Conservation (phyloP, 30 jellyfish, hydroid and myxozoan genomes). For the Morbakka virulenta region DNA sequence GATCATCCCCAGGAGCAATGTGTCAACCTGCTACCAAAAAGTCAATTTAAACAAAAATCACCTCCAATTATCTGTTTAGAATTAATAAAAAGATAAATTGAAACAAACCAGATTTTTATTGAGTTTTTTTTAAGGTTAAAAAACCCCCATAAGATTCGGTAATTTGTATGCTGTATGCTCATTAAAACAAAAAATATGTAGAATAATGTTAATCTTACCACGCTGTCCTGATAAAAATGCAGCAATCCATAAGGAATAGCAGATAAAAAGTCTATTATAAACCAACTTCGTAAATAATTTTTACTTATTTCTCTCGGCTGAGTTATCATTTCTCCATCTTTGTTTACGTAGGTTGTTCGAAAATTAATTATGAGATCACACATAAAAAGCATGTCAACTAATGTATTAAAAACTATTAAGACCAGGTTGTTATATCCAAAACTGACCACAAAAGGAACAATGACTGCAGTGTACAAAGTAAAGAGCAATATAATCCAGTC, state of each 20-base stretch:
- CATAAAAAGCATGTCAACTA: constrained; percentile 64
- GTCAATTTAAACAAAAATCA: no score
- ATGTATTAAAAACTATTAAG: constrained; percentile 36
- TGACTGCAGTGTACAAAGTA: constrained; percentile 67
- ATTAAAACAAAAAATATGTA: neutral
- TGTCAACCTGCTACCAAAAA: no score
- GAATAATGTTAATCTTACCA: constrained; percentile 11
- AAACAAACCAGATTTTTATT: no score
- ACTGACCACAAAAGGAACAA: constrained; percentile 81
- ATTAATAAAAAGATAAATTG: no score
- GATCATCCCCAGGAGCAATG: no score
- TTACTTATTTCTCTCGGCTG: constrained; percentile 51
- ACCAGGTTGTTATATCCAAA: constrained; percentile 15
- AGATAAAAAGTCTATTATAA: constrained; percentile 62
- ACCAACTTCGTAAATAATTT: constrained; percentile 72
- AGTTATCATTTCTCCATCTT: constrained; percentile 60
- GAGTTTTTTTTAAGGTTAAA: no score
- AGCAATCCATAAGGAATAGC: constrained; percentile 77
- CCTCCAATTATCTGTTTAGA: no score
- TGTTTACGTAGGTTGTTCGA: constrained; percentile 66
- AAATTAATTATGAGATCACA: constrained; percentile 63
- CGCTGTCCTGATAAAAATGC: constrained; percentile 21
- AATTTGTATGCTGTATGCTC: no score
- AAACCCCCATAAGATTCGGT: no score
- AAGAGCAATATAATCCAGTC: constrained; percentile 67